Base-by-base conservation (phyloP, 2,888 invertebrate species). In the Trimorus sp. region DNA sequence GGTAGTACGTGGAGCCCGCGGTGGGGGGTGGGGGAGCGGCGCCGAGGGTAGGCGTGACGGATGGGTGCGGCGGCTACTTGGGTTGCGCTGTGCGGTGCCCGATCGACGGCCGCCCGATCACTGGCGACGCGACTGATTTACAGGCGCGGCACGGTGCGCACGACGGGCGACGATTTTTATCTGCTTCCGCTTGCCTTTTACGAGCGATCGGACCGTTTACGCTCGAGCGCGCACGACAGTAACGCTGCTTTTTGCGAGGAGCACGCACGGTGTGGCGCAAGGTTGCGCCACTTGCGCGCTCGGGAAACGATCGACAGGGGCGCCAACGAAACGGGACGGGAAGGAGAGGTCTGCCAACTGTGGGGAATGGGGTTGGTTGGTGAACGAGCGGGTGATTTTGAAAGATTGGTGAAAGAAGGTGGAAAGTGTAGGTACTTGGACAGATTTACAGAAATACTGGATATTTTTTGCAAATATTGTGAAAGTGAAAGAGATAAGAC, bases 1-100 rank as follows among this genome's bases (percentile, higher is more conserved):
- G 6, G 38, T 91, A 91, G 71, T 92, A 92, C 6, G 90, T 87
- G 70, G 91, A 92, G 59, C 91, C 91, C 66, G 91, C 91, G 37
- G 91, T 92, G 3, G 91, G 91, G 63, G 91, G 91, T 76, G 91
- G 91, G 84, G 91, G 91, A 81, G 91, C 91, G 16, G 91, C 91
- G 78, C 90, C 90, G 70, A 90, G 91, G 80, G 91, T 91, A 53
- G 91, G 90, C 91, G 91, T 92, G 62, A 7, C 26, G 37, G 71
- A 66, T 42, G 38, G 56, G n/a, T 74, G n/a, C n/a, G n/a, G n/a
- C n/a, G 2, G 36, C 8, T 48, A n/a, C 15, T 45, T 53, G 4
- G 40, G 37, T 49, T 36, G 45, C 15, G 45, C 42, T 14, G 26
- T 45, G 11, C 14, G n/a, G 37, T 42, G 42, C 48, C 62, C 37